Percentiles rank a stretch among this genome's conserved stretches.
phyloP scores from a whole-genome alignment of 2,888 invertebrate species.

The Loripinus fragilis region DNA sequence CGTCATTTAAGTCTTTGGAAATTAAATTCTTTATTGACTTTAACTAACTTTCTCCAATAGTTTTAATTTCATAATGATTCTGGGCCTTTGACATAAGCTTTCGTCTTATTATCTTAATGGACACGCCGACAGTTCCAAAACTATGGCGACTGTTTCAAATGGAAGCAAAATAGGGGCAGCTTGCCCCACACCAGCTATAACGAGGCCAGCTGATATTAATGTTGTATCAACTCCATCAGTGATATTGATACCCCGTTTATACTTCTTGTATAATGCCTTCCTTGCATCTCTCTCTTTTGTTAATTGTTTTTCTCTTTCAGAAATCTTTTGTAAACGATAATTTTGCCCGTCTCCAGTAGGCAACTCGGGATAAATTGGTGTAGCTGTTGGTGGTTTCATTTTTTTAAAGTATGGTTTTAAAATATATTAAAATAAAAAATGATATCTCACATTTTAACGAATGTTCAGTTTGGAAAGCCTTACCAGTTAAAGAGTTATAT shows the following conservation, averaged over 20 bases:
- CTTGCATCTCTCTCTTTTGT: constrained; percentile 27
- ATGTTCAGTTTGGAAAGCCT: not conserved
- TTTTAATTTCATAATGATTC: not conserved
- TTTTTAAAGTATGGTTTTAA: constrained; percentile 12
- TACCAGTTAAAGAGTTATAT: not conserved
- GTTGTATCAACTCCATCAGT: constrained; percentile 45
- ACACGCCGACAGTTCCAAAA: constrained; percentile 24
- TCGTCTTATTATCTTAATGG: not conserved
- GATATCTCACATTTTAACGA: not conserved
- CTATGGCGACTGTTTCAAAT: constrained; percentile 33
- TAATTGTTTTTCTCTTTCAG: constrained; percentile 25
- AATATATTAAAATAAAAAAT: not conserved
- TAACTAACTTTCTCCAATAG: not conserved
- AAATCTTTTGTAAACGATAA: constrained; percentile 49
- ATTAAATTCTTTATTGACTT: not conserved
- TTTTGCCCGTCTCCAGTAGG: constrained; percentile 39
- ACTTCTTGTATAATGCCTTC: constrained; percentile 39
- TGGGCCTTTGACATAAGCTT: not conserved
- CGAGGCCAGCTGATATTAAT: constrained; percentile 37
- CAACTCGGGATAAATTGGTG: constrained; percentile 42
- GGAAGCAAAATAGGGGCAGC: constrained; percentile 29
- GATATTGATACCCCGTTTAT: constrained; percentile 44
- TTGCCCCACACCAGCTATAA: constrained; percentile 27
- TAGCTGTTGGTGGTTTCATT: constrained; percentile 50
- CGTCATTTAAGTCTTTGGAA: too few relatives aligned